Base-by-base conservation (phyloP, 64 coral and sea anemone species). In the Montipora capricornis region DNA sequence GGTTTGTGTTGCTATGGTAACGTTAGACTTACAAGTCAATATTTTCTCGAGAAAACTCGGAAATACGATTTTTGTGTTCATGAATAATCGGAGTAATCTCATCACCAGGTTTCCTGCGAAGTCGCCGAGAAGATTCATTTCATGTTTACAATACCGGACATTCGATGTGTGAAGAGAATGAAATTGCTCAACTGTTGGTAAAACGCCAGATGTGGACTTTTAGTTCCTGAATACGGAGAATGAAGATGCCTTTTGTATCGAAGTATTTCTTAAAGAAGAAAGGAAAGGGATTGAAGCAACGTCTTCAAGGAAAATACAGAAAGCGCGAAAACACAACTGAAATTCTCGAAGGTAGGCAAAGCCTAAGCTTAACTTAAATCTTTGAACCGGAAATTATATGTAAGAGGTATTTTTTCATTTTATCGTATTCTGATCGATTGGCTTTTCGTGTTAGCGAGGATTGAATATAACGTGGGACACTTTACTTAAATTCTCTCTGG, bases 171-270 rank as follows among this genome's bases (percentile, higher is more conserved):
- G 45, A 16, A 44, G 44, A 19, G 20, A 15, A 19, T 5, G 20
- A 71, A 20, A 20, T 15, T 71, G 20, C 17, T 71, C 48, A 50
- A 45, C 17, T 71, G 49, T 86, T 86, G 19, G 10, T 3, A 12
- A 20, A 50, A 20, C 19, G 8, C n/a, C 47, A 50, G 64, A 19
- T 12, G 44, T 66, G 14, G 62, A 71, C 6, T 20, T 76, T 70
- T 19, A 37, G 60, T 78, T 49, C 19, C 24, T 66, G 26, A 22
- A 24, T 19, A 37, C 52, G 29, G 15, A 86, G 82, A 51, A 86
- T 86, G 82, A 82, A 73, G 50, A 99, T 99, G 98, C 98, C 98
- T 82, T 99, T 99, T 88, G 85, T 99, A 73, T 20, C 93, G 8
- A 95, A 95, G 64, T 95, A 89, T 59, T 92, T 98, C 83, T 80